Percentiles rank a stretch among this genome's conserved stretches.
phyloP scores from a whole-genome alignment of 1,140 invertebrate genomes.

The Sarcophaga bullata region DNA sequence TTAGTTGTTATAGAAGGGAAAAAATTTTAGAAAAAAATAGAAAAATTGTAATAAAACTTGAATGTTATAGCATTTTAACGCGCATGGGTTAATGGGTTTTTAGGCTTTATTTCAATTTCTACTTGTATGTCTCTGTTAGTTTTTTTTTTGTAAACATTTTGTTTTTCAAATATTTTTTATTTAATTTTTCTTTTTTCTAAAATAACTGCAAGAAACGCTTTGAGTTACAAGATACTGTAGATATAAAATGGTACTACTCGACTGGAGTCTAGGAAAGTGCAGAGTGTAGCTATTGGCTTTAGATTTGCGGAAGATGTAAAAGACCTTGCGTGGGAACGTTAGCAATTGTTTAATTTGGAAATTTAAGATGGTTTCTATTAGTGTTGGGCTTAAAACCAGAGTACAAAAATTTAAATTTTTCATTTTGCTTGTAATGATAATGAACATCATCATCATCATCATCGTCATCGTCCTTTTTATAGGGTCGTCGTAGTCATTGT shows the following conservation, averaged over 20 bases:
- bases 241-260: not conserved
- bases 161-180: not conserved
- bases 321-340: conserved; percentile 37
- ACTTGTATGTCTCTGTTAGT: not conserved
- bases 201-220: not conserved
- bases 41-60: not conserved
- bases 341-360: conserved; percentile 29
- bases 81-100: conserved; percentile 36
- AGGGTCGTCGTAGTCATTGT: too few relatives aligned
- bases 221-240: not conserved
- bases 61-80: conserved; percentile 34
- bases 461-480: not conserved
- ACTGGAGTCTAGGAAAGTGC: too few relatives aligned
- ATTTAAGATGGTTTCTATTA: not conserved
- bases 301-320: conserved; percentile 28
- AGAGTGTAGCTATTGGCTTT: not conserved
- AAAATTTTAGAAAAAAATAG: not conserved
- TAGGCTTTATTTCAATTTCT: conserved; percentile 31
- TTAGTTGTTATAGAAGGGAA: conserved; percentile 5
- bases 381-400: not conserved
- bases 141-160: conserved; percentile 18
- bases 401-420: not conserved
- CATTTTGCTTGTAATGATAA: not conserved
- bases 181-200: not conserved
- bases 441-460: conserved; percentile 17